Evolutionary conservation across 2,797 vertebrate species (phyloP).

Genomic region (Crenichthys baileyi): DNA sequence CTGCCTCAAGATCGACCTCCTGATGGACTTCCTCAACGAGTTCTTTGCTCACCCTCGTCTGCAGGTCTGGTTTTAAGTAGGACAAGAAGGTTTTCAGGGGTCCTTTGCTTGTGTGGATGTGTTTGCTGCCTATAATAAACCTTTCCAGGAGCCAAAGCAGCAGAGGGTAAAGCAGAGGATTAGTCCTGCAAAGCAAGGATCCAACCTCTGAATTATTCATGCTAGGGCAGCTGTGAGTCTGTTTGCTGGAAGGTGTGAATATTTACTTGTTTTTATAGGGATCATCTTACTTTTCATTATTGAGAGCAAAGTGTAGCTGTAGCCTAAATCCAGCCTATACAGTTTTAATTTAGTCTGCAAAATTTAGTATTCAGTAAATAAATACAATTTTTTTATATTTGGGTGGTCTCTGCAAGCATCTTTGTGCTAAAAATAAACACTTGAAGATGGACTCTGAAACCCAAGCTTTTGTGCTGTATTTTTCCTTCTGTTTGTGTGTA

Average conservation of each 20-base stretch:
- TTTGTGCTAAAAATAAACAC: background rate
- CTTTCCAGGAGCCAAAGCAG: slow-evolving; percentile 46
- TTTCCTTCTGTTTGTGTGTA: slow-evolving; percentile 45
- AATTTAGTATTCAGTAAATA: slow-evolving; percentile 3
- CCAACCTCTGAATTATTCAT: slow-evolving; percentile 48
- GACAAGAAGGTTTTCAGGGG: slow-evolving; percentile 15
- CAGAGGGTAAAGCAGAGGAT: slow-evolving; percentile 61
- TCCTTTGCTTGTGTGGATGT: slow-evolving; percentile 11
- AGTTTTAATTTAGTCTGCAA: background rate
- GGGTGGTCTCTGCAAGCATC: background rate
- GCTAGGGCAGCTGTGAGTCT: slow-evolving; percentile 42
- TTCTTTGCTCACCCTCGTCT: slow-evolving; percentile 87
- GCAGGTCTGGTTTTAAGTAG: slow-evolving; percentile 74
- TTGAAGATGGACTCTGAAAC: background rate
- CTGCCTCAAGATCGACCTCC: slow-evolving; percentile 87
- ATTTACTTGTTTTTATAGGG: slow-evolving; percentile 11
- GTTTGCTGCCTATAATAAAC: slow-evolving; percentile 64
- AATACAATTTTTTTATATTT: background rate
- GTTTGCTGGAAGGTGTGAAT: slow-evolving; percentile 34
- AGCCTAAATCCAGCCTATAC: background rate
- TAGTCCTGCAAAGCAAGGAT: slow-evolving; percentile 56
- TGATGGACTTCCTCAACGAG: slow-evolving; percentile 89
- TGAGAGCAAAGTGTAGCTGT: background rate
- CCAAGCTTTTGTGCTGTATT: background rate
- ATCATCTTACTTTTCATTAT: slow-evolving; percentile 7